A percentile compares a stretch with the other conserved stretches of the same genome.
These are phyloP conservation scores for Montipora capitata DNA, from an alignment of 92 coral and sea anemone species.

Conservation along the genomic window DNA sequence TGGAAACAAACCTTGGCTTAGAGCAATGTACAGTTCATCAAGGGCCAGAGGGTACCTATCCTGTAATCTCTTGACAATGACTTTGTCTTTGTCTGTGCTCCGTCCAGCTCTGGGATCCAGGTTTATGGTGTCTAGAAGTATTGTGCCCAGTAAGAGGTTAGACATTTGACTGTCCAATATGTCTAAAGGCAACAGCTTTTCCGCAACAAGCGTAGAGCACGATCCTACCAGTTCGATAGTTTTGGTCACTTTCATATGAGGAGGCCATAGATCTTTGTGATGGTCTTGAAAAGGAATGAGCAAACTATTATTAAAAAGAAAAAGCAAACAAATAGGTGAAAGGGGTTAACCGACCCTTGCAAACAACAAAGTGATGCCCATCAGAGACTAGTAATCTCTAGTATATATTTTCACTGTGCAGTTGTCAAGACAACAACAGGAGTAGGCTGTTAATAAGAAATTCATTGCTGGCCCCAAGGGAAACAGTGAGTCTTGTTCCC, in stretches of 20 bases:
- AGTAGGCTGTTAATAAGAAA: too few relatives aligned
- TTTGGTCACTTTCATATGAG: slow-evolving; percentile 50
- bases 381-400: too few relatives aligned
- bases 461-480: too few relatives aligned
- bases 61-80: slow-evolving; percentile 65
- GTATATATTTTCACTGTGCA: too few relatives aligned
- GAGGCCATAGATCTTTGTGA: slow-evolving; percentile 75
- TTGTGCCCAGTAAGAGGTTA: slow-evolving; percentile 73
- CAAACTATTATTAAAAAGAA: not conserved
- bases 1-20: slow-evolving; percentile 73
- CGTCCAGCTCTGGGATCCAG: slow-evolving; percentile 89
- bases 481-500: too few relatives aligned
- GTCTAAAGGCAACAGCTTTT: slow-evolving; percentile 52
- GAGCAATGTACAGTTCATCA: slow-evolving; percentile 78
- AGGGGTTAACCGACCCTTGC: too few relatives aligned
- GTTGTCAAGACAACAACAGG: too few relatives aligned
- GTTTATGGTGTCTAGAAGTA: slow-evolving; percentile 84
- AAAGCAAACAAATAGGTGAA: not conserved
- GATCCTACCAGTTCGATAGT: slow-evolving; percentile 89
- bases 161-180: slow-evolving; percentile 79
- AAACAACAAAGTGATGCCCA: too few relatives aligned
- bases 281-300: slow-evolving; percentile 66
- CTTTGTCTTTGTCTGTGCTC: slow-evolving; percentile 74
- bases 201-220: slow-evolving; percentile 85
- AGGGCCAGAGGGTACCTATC: slow-evolving; percentile 23